Percentiles rank a stretch among this genome's conserved stretches.
These are phyloP conservation scores for Nyctereutes procyonoides DNA, from an alignment of 2,113 vertebrate genomes.

Conservation along the genomic window DNA sequence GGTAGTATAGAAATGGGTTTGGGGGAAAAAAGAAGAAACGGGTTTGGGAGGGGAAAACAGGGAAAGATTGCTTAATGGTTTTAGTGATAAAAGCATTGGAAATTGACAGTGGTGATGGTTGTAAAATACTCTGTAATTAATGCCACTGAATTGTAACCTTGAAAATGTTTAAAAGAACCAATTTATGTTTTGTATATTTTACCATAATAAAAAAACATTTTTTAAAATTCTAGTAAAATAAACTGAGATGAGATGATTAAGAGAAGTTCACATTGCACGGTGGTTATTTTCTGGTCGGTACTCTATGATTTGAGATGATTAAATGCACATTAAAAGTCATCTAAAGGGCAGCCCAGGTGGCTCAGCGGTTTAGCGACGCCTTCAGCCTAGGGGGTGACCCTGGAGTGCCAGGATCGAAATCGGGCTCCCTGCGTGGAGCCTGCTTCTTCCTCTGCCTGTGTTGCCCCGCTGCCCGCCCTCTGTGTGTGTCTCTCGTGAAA, in stretches of 20 bases:
- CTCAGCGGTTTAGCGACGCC: no score
- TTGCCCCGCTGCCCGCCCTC: no score
- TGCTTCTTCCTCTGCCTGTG: no score
- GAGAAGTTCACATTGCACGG: neutral
- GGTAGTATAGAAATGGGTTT: neutral
- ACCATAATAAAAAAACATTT: neutral
- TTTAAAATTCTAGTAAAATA: neutral
- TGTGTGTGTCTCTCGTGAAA: no score
- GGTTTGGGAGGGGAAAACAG: neutral
- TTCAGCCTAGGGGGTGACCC: no score
- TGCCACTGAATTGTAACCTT: neutral
- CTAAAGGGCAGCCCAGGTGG: neutral
- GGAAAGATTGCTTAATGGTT: neutral
- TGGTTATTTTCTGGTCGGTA: neutral
- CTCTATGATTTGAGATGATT: neutral
- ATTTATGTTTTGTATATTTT: neutral
- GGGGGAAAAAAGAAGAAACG: neutral
- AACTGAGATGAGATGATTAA: conserved; percentile 64
- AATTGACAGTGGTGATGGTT: neutral
- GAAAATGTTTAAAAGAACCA: neutral
- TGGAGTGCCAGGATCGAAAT: no score
- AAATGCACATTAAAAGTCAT: neutral
- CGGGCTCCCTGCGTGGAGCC: no score
- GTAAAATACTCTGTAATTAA: neutral
- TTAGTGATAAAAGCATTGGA: neutral